A percentile compares a stretch with the other conserved stretches of the same genome.
Evolutionary conservation across 2,888 invertebrate species (phyloP).

Genomic region (Leptinotarsa haldemani): DNA sequence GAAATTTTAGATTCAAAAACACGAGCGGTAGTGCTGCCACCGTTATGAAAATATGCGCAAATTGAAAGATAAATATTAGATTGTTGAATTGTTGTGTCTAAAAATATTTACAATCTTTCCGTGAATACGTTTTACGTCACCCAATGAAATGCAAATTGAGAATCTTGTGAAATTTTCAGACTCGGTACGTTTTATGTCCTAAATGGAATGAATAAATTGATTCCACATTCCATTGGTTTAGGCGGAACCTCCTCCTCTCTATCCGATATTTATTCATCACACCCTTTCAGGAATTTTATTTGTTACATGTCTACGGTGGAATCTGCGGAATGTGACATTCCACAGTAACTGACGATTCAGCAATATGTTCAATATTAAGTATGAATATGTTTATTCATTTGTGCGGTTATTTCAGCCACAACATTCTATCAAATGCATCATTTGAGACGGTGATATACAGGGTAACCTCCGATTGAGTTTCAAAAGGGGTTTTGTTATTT

Average conservation of each 20-base stretch:
- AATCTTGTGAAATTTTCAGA: slow-evolving; percentile 39
- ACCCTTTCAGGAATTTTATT: slow-evolving; percentile 14
- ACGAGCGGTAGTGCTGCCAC: slow-evolving; percentile 69
- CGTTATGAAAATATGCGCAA: slow-evolving; percentile 71
- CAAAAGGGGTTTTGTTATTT: too few relatives aligned
- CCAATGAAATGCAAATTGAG: slow-evolving; percentile 52
- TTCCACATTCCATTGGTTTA: slow-evolving; percentile 10
- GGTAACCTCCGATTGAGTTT: too few relatives aligned
- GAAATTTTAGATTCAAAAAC: slow-evolving; percentile 57
- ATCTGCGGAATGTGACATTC: slow-evolving; percentile 16
- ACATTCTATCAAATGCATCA: neutral
- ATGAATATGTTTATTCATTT: neutral
- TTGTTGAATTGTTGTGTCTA: slow-evolving; percentile 63
- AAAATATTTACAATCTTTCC: slow-evolving; percentile 63
- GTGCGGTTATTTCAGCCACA: neutral
- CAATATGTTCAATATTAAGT: neutral
- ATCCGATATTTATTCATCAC: slow-evolving; percentile 4
- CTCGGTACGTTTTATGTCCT: slow-evolving; percentile 9
- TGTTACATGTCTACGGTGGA: neutral
- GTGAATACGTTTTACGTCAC: slow-evolving; percentile 60
- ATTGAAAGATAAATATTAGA: slow-evolving; percentile 60
- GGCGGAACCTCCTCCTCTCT: neutral
- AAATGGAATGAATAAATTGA: slow-evolving; percentile 11
- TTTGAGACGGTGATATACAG: neutral
- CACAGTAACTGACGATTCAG: slow-evolving; percentile 9